These are phyloP conservation scores for Miichthys miiuy DNA, from an alignment of 2,797 vertebrate species.

Conservation along the genomic window DNA sequence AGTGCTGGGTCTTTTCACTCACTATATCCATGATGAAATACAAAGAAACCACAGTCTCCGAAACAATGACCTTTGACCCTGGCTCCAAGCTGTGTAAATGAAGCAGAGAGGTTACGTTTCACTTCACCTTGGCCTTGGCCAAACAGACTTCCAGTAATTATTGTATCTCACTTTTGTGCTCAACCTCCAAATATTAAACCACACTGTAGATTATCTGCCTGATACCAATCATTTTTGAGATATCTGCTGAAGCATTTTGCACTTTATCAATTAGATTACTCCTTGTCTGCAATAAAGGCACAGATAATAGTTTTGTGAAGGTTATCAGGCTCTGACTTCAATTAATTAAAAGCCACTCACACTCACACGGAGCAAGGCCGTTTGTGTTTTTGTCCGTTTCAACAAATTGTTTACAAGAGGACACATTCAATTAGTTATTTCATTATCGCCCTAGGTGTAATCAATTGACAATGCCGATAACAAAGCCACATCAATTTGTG, in stretches of 20 bases:
- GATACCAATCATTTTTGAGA: slow-evolving; percentile 35
- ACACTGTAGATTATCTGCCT: slow-evolving; percentile 7
- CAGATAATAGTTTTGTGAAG: slow-evolving; percentile 71
- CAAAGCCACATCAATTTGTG: slow-evolving; percentile 81
- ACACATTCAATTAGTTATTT: slow-evolving; percentile 86
- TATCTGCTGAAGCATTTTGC: slow-evolving; percentile 24
- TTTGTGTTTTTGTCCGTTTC: slow-evolving; percentile 75
- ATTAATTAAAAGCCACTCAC: slow-evolving; percentile 76
- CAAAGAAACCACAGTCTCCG: slow-evolving; percentile 65
- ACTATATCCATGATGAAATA: slow-evolving; percentile 66
- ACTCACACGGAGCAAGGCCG: slow-evolving; percentile 31
- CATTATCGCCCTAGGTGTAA: slow-evolving; percentile 80
- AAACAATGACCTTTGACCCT: slow-evolving; percentile 70
- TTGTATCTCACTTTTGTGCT: slow-evolving; percentile 2
- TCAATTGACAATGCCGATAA: slow-evolving; percentile 84
- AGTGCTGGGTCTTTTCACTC: slow-evolving; percentile 21
- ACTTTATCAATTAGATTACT: slow-evolving; percentile 43
- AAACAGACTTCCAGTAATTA: background rate
- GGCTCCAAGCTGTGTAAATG: slow-evolving; percentile 24
- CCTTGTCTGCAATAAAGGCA: slow-evolving; percentile 15
- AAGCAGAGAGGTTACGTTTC: slow-evolving; percentile 34
- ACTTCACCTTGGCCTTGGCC: slow-evolving; percentile 29
- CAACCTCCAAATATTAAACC: slow-evolving; percentile 1
- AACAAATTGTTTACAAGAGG: slow-evolving; percentile 83
- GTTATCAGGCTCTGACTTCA: slow-evolving; percentile 72